A percentile compares a stretch with the other conserved stretches of the same genome.
phyloP scores from a whole-genome alignment of 2,888 invertebrate species.

The Drosophila anomalipes region DNA sequence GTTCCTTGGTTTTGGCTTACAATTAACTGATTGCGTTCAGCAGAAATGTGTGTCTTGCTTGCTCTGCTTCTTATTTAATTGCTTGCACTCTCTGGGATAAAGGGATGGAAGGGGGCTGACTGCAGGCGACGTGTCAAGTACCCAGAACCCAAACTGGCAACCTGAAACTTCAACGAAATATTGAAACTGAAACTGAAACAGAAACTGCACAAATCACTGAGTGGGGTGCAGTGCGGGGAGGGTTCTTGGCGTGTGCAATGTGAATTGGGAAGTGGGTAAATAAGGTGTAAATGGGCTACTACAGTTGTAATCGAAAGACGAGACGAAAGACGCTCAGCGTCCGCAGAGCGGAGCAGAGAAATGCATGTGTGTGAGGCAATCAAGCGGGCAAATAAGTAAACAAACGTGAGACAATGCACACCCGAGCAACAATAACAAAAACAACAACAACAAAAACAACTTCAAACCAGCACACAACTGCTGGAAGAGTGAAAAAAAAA shows the following conservation, averaged over 20 bases:
- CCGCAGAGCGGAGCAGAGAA: conserved; percentile 4
- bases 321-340: background rate
- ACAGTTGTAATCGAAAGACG: conserved; percentile 40
- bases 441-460: conserved; percentile 7
- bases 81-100: background rate
- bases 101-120: background rate
- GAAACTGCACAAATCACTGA: conserved; percentile 2
- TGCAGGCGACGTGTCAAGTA: background rate
- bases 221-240: background rate
- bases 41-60: background rate
- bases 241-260: background rate
- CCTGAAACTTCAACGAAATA: background rate
- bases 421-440: conserved; percentile 56
- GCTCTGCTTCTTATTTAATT: background rate
- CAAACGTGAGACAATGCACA: conserved; percentile 79
- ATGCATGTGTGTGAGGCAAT: conserved; percentile 60
- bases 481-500: background rate
- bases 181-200: conserved; percentile 20
- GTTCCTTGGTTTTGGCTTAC: background rate
- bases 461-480: background rate
- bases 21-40: background rate
- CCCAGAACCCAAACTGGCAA: conserved; percentile 5
- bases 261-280: background rate
- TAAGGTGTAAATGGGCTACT: conserved; percentile 21
- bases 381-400: conserved; percentile 76